phyloP scores from a whole-genome alignment of 2,797 vertebrate species.

The Acanthiza pusilla region DNA sequence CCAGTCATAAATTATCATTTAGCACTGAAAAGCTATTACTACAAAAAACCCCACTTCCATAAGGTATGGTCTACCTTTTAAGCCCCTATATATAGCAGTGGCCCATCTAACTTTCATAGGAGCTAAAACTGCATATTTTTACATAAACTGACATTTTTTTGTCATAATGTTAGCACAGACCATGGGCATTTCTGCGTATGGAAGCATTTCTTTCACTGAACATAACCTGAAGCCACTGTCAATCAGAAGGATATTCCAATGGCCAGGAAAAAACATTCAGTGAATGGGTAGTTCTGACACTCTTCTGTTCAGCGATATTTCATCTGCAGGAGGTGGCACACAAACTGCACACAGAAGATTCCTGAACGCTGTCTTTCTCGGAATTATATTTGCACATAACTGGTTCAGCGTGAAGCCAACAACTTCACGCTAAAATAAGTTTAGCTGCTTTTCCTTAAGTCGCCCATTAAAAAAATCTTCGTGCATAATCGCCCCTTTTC shows the following conservation, averaged over 20 bases:
- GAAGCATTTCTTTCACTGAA: not conserved
- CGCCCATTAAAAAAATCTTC: not conserved
- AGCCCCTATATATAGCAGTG: not conserved
- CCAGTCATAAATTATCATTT: not conserved
- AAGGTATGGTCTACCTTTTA: not conserved
- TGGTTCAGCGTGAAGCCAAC: not conserved
- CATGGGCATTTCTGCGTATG: not conserved
- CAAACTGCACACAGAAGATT: conserved; percentile 26
- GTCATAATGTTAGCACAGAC: not conserved
- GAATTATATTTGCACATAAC: not conserved
- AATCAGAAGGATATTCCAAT: not conserved
- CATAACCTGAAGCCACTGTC: not conserved
- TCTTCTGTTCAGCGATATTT: not conserved
- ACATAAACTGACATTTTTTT: not conserved
- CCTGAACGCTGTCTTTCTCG: not conserved
- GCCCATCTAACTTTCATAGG: not conserved
- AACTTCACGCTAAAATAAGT: not conserved
- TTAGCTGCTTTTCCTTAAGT: not conserved
- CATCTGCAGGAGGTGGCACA: conserved; percentile 17
- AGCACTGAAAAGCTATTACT: not conserved
- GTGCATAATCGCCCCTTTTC: not conserved
- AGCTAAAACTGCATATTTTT: not conserved
- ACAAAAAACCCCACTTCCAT: not conserved
- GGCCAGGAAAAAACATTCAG: not conserved
- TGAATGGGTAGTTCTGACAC: not conserved